Conservation (phyloP, 2,797 vertebrate species). For the Darevskia nairensis region DNA sequence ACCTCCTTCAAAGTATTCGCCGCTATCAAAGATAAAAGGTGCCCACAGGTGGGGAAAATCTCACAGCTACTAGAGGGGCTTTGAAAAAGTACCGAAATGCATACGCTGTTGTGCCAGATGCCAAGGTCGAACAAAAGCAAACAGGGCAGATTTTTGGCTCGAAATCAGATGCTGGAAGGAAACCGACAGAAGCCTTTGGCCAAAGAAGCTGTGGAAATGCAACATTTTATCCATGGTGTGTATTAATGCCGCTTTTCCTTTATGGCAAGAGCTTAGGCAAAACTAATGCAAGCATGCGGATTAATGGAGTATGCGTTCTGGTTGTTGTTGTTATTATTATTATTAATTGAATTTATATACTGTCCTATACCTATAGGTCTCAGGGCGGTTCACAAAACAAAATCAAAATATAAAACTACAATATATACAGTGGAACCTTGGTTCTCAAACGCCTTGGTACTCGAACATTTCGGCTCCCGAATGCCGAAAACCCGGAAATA, state of each 20-base stretch:
- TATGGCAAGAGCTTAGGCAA: slow-evolving; percentile 35
- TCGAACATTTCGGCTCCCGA: too few relatives aligned
- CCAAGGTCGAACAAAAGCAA: slow-evolving; percentile 81
- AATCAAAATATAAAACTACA: too few relatives aligned
- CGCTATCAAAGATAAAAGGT: slow-evolving; percentile 52
- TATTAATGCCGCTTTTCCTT: slow-evolving; percentile 5
- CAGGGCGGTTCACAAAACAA: too few relatives aligned
- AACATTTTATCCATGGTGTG: slow-evolving; percentile 3
- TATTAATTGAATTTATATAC: too few relatives aligned
- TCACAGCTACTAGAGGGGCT: slow-evolving; percentile 78
- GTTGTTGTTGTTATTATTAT: too few relatives aligned
- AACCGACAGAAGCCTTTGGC: slow-evolving; percentile 58
- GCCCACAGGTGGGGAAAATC: slow-evolving; percentile 87
- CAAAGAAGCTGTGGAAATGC: not conserved
- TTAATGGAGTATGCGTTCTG: not conserved
- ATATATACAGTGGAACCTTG: too few relatives aligned
- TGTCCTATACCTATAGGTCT: too few relatives aligned
- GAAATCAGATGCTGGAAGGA: slow-evolving; percentile 61
- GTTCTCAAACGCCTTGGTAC: too few relatives aligned
- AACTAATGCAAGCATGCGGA: slow-evolving; percentile 39
- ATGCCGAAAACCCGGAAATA: too few relatives aligned
- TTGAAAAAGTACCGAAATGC: slow-evolving; percentile 64
- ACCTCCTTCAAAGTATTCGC: slow-evolving; percentile 28
- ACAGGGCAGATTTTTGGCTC: slow-evolving; percentile 57
- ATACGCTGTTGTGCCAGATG: slow-evolving; percentile 53